Evolutionary conservation across 2,888 invertebrate species (phyloP).

Genomic region (Mallateleia sp.): DNA sequence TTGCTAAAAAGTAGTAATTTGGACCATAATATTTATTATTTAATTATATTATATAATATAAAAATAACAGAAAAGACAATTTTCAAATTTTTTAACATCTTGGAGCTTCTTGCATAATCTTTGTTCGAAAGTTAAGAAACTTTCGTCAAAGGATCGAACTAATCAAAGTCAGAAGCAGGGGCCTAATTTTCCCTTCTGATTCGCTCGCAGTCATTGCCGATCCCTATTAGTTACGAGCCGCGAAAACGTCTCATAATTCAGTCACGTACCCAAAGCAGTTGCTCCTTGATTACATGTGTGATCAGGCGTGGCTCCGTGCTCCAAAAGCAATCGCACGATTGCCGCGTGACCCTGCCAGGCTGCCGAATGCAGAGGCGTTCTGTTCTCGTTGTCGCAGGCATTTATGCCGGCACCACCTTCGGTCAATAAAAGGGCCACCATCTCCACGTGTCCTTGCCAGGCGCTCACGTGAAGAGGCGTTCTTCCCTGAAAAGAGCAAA

Average conservation of each 20-base stretch:
- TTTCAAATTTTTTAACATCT: too few relatives aligned
- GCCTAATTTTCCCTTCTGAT: constrained; percentile 25
- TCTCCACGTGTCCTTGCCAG: constrained; percentile 98
- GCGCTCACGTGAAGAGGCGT: constrained; percentile 97
- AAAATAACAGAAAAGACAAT: too few relatives aligned
- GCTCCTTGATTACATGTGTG: constrained; percentile 99
- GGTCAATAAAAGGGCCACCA: constrained; percentile 96
- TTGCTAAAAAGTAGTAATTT: too few relatives aligned
- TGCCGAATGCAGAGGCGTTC: constrained; percentile 98
- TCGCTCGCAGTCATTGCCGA: too few relatives aligned
- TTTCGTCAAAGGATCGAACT: too few relatives aligned
- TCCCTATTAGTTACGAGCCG: constrained; percentile 33
- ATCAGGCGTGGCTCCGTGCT: constrained; percentile 95
- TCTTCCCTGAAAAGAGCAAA: constrained; percentile 93
- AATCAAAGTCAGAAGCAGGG: background rate
- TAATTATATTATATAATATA: too few relatives aligned
- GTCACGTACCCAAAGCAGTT: constrained; percentile 94
- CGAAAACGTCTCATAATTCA: constrained; percentile 58
- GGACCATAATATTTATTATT: too few relatives aligned
- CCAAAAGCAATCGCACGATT: constrained; percentile 95
- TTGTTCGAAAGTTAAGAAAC: too few relatives aligned
- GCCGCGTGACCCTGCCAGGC: constrained; percentile 98
- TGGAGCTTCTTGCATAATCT: too few relatives aligned
- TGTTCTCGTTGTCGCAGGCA: constrained; percentile 95
- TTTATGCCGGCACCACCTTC: constrained; percentile 96